Conservation (phyloP, 2,888 invertebrate species). For the Nasonovia ribisnigri region DNA sequence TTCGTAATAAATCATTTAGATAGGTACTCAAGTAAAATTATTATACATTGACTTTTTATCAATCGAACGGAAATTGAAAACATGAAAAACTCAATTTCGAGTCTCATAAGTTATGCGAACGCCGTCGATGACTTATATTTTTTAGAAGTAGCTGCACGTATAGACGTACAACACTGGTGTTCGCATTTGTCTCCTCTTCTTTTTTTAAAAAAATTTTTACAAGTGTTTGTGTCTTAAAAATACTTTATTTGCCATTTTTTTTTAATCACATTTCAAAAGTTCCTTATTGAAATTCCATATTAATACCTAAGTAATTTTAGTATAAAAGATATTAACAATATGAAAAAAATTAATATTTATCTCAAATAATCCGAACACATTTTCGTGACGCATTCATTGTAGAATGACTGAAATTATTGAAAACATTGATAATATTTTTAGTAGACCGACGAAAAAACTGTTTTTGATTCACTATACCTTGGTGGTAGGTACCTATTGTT, state of each 20-base stretch:
- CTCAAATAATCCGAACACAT: neutral
- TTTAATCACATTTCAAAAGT: neutral
- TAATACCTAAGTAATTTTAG: neutral
- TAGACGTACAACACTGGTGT: neutral
- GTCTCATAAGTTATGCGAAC: constrained; percentile 40
- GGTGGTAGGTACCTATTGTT: neutral
- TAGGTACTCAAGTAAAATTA: neutral
- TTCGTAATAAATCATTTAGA: constrained; percentile 40
- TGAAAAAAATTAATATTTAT: neutral
- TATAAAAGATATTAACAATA: neutral
- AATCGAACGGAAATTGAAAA: constrained; percentile 57
- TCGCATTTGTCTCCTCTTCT: neutral
- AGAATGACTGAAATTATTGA: neutral
- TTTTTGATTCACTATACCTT: neutral
- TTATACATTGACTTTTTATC: constrained; percentile 56
- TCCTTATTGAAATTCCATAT: neutral
- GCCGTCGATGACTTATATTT: constrained; percentile 29
- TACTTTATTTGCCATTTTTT: neutral
- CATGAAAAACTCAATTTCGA: constrained; percentile 22
- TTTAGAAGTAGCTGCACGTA: constrained; percentile 28
- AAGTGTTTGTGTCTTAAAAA: neutral
- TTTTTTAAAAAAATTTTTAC: neutral
- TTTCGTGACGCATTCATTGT: neutral
- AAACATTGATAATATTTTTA: neutral
- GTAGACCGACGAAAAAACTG: neutral